Evolutionary conservation across 1,140 invertebrate species (phyloP), one percentile per base, ranked within the genome.

Genomic region (Zaprionus nigranus): DNA sequence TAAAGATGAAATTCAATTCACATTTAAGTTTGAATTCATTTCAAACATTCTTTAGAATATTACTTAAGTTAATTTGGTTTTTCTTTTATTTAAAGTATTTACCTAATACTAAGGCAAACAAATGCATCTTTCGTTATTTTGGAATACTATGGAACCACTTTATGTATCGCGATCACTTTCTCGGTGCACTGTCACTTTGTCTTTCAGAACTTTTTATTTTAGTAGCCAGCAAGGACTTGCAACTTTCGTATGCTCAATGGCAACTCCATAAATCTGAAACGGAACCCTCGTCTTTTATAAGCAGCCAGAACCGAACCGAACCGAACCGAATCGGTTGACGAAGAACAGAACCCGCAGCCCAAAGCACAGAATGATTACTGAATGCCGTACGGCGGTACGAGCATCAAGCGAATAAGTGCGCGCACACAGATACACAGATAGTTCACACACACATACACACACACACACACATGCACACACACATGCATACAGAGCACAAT

Each of bases 281-380:
- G 71, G 72, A 67, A 74, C 17, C 74, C 71, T 70, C 70, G 78
- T 75, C 85, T 87, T 90, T 87, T 87, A 87, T 87, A 87, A 81
- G 49, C 38, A 87, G 72, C 59, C 68, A 56, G 49, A 60, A 65
- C 38, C 66, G 73, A 64, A 54, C 61, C 67, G 60, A 70, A 62
- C 61, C 67, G 57, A 64, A 62, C 49, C 54, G 73, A 75, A 22
- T 58, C 63, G 54, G 34, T 56, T 43, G 46, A 54, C 82, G 74
- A 85, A 86, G 83, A 86, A 87, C 76, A 67, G 72, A 88, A 88
- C 77, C 80, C 83, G 77, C 80, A 87, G 81, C 78, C 73, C 84
- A 80, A 78, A 78, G 75, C 81, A 84, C 84, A 87, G 78, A 87
- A 87, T 81, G 85, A 86, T 86, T 86, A 86, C 82, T 86, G 82